Conservation (phyloP, 2,113 vertebrate species). For the Chrysochloris asiatica region DNA sequence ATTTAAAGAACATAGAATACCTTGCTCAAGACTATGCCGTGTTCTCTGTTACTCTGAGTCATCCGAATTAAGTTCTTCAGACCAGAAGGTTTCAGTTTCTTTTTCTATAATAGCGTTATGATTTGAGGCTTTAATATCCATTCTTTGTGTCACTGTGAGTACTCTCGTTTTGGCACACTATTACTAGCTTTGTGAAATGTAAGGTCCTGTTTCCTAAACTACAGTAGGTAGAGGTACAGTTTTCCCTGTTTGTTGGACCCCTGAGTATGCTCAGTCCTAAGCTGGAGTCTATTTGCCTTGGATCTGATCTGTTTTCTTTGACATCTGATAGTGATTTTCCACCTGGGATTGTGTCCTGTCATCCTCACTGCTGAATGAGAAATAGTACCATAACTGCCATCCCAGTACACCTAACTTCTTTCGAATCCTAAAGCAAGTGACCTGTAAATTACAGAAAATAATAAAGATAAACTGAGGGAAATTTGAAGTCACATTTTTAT, state of each 20-base stretch:
- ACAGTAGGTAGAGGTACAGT: not conserved
- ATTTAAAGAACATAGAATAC: conserved; percentile 5
- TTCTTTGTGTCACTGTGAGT: not conserved
- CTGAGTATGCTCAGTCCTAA: not conserved
- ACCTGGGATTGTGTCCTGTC: not conserved
- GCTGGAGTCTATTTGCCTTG: not conserved
- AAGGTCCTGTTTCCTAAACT: conserved; percentile 35
- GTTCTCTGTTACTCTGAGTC: conserved; percentile 12
- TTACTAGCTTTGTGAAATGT: not conserved
- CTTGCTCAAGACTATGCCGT: not conserved
- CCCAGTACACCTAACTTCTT: not conserved
- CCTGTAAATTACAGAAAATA: conserved; percentile 16
- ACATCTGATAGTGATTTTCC: conserved; percentile 1
- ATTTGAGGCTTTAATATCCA: not conserved
- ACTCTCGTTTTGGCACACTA: not conserved
- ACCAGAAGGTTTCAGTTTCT: not conserved
- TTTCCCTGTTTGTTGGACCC: not conserved
- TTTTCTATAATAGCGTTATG: not conserved
- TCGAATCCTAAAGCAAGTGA: conserved; percentile 13
- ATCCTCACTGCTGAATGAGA: not conserved
- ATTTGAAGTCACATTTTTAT: conserved; percentile 38
- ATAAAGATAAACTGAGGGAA: conserved; percentile 33
- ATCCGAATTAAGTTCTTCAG: conserved; percentile 21
- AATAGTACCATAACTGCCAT: not conserved
- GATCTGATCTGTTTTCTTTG: conserved; percentile 14